Percentiles rank a stretch among this genome's conserved stretches.
Evolutionary conservation across 2,113 vertebrate genomes (phyloP).

Genomic region (Capreolus pygargus): DNA sequence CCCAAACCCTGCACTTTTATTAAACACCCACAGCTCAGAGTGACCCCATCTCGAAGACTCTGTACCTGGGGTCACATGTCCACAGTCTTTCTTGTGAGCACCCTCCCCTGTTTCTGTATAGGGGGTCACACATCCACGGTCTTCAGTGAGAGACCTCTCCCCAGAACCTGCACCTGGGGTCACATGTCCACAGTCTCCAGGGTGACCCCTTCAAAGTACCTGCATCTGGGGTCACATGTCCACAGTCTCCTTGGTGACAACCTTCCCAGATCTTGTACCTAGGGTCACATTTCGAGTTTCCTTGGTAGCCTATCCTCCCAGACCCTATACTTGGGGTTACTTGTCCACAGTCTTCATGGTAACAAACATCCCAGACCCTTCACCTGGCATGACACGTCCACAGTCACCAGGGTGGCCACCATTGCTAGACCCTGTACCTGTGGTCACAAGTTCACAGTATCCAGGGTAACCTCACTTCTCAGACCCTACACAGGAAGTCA

Average conservation of each 20-base stretch:
- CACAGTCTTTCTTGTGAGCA: too few relatives aligned
- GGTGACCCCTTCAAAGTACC: neutral
- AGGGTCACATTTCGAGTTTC: neutral
- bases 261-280: neutral
- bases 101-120: too few relatives aligned
- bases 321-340: neutral
- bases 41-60: too few relatives aligned
- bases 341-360: neutral
- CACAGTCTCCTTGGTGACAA: neutral
- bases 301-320: neutral
- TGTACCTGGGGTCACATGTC: too few relatives aligned
- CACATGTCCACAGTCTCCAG: too few relatives aligned
- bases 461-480: neutral
- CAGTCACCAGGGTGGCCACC: neutral
- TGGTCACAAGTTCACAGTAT: neutral
- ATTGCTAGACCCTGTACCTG: neutral
- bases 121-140: neutral
- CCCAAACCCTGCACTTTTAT: neutral
- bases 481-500: neutral
- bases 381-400: neutral
- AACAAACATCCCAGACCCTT: neutral
- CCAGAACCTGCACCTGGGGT: neutral
- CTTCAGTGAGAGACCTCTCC: neutral
- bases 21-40: neutral
- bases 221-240: neutral